Evolutionary conservation across 2,888 invertebrate genomes (phyloP).

Genomic region (Trissolcus brochymenae): DNA sequence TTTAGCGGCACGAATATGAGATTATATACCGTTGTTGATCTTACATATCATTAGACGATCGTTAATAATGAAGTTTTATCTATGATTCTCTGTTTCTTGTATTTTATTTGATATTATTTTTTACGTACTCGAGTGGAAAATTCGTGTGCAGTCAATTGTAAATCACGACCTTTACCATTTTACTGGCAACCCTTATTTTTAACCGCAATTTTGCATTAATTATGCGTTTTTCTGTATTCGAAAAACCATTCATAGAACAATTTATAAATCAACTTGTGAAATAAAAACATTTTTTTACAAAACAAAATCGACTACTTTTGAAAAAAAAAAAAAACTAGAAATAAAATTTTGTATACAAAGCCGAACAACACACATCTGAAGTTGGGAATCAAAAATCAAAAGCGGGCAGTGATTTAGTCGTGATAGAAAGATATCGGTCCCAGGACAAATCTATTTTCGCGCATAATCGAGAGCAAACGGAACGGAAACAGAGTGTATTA

Average conservation of each 20-base stretch:
- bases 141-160: background rate
- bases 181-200: background rate
- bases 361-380: background rate
- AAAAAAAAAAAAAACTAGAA: background rate
- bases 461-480: slow-evolving; percentile 60
- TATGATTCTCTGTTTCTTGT: slow-evolving; percentile 27
- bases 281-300: background rate
- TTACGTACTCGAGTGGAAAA: slow-evolving; percentile 8
- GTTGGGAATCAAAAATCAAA: background rate
- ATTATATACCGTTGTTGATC: slow-evolving; percentile 47
- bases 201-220: background rate
- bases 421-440: slow-evolving; percentile 5
- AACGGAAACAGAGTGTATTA: slow-evolving; percentile 63
- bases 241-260: background rate
- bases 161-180: no score
- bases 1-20: slow-evolving; percentile 20
- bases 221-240: background rate
- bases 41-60: slow-evolving; percentile 49
- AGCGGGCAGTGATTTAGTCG: slow-evolving; percentile 18
- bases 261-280: slow-evolving; percentile 2
- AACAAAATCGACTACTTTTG: background rate
- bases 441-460: slow-evolving; percentile 43
- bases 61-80: slow-evolving; percentile 44
- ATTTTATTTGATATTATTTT: slow-evolving; percentile 41
- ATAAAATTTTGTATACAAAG: background rate